These are phyloP conservation scores for Stegophylla sp. DNA, from an alignment of 2,888 invertebrate genomes.

Conservation along the genomic window DNA sequence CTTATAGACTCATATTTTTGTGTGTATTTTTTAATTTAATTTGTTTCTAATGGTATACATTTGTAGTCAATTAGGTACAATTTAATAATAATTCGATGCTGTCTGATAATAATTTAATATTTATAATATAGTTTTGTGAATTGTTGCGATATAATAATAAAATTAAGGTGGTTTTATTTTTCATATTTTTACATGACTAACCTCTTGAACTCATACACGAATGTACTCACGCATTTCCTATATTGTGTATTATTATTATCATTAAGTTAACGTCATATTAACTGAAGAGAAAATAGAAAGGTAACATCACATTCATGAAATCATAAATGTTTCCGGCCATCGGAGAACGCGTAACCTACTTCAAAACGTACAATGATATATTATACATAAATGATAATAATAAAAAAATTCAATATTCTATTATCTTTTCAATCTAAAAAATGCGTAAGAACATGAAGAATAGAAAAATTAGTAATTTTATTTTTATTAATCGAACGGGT, in stretches of 20 bases:
- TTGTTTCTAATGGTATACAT: background rate
- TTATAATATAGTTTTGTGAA: background rate
- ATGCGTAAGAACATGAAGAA: constrained; percentile 17
- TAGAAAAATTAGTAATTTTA: constrained; percentile 40
- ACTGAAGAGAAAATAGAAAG: constrained; percentile 54
- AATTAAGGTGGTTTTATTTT: constrained; percentile 1
- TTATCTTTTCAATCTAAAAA: constrained; percentile 32
- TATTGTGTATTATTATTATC: constrained; percentile 41
- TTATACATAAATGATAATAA: constrained; percentile 21
- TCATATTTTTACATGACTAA: background rate
- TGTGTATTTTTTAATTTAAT: no score
- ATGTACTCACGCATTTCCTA: constrained; percentile 24
- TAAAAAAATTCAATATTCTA: constrained; percentile 30
- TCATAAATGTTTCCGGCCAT: constrained; percentile 53
- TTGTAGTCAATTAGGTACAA: background rate
- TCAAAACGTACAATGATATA: constrained; percentile 39
- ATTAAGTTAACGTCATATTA: constrained; percentile 39
- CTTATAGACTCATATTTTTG: no score
- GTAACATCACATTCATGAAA: constrained; percentile 48
- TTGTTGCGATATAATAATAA: background rate
- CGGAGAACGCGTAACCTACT: constrained; percentile 54
- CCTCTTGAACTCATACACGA: background rate
- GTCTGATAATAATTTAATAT: constrained; percentile 17
- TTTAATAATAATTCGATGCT: constrained; percentile 8
- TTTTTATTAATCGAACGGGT: constrained; percentile 41